A percentile compares a stretch with the other conserved stretches of the same genome.
Conservation (phyloP, 1,140 invertebrate species). For the Dreissena polymorpha region DNA sequence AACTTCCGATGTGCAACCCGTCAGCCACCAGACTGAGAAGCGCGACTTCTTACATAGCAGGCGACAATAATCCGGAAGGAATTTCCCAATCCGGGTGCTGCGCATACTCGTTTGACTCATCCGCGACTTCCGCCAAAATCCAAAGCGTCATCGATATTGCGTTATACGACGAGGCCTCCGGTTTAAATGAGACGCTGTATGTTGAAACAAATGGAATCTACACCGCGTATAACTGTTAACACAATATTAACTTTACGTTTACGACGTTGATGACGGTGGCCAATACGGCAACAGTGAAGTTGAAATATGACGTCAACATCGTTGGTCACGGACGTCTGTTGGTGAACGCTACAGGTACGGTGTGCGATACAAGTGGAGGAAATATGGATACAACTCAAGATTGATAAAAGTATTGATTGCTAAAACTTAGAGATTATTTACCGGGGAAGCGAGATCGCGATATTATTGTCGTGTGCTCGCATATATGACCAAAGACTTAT, state of each 20-base stretch:
- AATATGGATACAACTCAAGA: too few relatives aligned
- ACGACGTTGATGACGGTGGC: constrained; percentile 8
- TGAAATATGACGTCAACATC: constrained; percentile 5
- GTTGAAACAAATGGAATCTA: not conserved
- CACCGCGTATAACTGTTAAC: constrained; percentile 1
- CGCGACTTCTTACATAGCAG: constrained; percentile 10
- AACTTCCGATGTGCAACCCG: constrained; percentile 19
- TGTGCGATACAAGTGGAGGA: not conserved
- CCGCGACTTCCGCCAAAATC: constrained; percentile 24
- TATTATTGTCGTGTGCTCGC: too few relatives aligned
- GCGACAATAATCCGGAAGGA: constrained; percentile 19
- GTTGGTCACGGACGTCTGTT: constrained; percentile 13
- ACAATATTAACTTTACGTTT: constrained; percentile 18
- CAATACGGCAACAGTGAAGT: constrained; percentile 7
- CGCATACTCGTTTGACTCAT: constrained; percentile 33
- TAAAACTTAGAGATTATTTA: too few relatives aligned
- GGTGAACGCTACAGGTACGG: constrained; percentile 34
- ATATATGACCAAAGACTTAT: too few relatives aligned
- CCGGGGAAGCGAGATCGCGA: too few relatives aligned
- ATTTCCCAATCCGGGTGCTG: constrained; percentile 37
- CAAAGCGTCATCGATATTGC: constrained; percentile 3
- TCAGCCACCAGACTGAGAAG: not conserved
- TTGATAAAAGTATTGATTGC: too few relatives aligned
- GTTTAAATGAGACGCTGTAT: constrained; percentile 18
- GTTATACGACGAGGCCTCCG: constrained; percentile 15